Evolutionary conservation across 2,113 vertebrate genomes (phyloP).

Genomic region (Otis tarda): DNA sequence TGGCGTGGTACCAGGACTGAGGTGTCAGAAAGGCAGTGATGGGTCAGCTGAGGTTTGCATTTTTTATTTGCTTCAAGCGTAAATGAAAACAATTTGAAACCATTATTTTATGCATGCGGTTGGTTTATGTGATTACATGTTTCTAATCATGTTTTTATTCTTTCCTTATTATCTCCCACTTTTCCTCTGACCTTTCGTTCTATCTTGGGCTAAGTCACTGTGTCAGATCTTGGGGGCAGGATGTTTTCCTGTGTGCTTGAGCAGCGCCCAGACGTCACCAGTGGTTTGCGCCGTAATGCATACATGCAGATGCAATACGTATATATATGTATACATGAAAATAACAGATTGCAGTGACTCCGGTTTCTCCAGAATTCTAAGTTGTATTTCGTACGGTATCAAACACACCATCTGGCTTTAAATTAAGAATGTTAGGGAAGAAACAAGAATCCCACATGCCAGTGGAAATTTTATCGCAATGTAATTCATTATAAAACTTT

Average conservation of each 20-base stretch:
- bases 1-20: not conserved
- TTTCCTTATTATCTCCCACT: not conserved
- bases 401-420: not conserved
- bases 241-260: not conserved
- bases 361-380: not conserved
- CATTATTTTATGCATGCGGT: not conserved
- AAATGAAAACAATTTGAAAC: not conserved
- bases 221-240: not conserved
- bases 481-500: not conserved
- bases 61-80: not conserved
- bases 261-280: not conserved
- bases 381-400: not conserved
- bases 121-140: not conserved
- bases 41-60: not conserved
- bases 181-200: not conserved
- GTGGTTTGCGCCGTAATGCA: rapidly evolving
- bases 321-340: rapidly evolving
- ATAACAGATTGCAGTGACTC: not conserved
- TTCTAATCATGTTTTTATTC: not conserved
- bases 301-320: rapidly evolving
- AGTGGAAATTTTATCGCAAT: not conserved
- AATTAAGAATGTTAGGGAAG: not conserved
- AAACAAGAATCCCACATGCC: not conserved
- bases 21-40: not conserved
- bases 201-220: not conserved